Evolutionary conservation across 2,888 invertebrate genomes (phyloP).

Genomic region (Steinernema scapterisci): DNA sequence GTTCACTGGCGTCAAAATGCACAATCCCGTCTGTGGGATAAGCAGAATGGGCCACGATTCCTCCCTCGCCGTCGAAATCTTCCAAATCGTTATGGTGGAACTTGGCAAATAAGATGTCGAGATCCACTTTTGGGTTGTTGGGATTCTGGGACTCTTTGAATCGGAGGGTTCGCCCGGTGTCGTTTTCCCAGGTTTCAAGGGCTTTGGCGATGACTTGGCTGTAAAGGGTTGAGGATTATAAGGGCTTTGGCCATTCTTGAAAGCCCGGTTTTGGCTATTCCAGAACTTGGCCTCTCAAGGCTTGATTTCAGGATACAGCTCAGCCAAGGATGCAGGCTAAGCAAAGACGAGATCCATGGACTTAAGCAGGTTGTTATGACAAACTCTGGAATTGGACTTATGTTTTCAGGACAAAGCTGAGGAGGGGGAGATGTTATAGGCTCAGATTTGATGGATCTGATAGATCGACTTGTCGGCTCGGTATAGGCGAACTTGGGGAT

Average conservation of each 20-base stretch:
- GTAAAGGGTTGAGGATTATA: too few relatives aligned
- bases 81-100: conserved; percentile 50
- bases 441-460: conserved; percentile 36
- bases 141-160: conserved; percentile 38
- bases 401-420: too few relatives aligned
- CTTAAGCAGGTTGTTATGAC: not conserved
- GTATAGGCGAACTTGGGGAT: too few relatives aligned
- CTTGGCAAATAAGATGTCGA: conserved; percentile 57
- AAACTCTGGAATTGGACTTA: conserved; percentile 24
- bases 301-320: too few relatives aligned
- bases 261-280: too few relatives aligned
- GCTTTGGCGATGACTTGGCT: conserved; percentile 42
- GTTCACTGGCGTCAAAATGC: conserved; percentile 62
- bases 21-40: conserved; percentile 60
- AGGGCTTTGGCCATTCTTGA: too few relatives aligned
- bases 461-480: too few relatives aligned
- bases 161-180: conserved; percentile 33
- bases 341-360: too few relatives aligned
- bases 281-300: too few relatives aligned
- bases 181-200: conserved; percentile 44
- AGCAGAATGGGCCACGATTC: conserved; percentile 63
- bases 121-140: conserved; percentile 39
- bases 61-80: conserved; percentile 47
- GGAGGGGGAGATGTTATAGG: too few relatives aligned
- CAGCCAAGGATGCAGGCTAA: too few relatives aligned